These are phyloP conservation scores for Pelodytes ibericus DNA, from an alignment of 2,797 vertebrate species.

Conservation along the genomic window DNA sequence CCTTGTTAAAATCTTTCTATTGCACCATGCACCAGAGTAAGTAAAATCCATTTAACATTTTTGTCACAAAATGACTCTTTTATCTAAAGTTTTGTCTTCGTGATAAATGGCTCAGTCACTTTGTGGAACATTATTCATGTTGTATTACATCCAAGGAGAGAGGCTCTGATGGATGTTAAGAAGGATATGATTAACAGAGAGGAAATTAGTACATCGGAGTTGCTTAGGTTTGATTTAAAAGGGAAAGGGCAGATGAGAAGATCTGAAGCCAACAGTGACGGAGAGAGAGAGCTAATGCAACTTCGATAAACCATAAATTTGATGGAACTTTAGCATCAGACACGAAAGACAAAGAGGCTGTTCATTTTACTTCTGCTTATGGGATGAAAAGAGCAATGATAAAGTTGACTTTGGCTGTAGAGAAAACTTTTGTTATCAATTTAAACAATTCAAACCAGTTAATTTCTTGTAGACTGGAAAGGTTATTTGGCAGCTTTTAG, in stretches of 20 bases:
- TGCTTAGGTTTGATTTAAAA: slow-evolving; percentile 55
- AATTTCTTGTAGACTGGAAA: not conserved
- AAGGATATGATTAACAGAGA: slow-evolving; percentile 55
- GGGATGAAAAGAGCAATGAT: slow-evolving; percentile 25
- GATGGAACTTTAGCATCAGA: slow-evolving; percentile 46
- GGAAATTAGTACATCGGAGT: slow-evolving; percentile 51
- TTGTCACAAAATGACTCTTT: slow-evolving; percentile 56
- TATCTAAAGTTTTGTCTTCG: slow-evolving; percentile 57
- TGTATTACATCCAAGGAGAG: slow-evolving; percentile 54
- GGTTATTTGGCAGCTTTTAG: not conserved
- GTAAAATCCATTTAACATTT: slow-evolving; percentile 54
- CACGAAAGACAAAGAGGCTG: slow-evolving; percentile 44
- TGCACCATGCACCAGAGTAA: slow-evolving; percentile 16
- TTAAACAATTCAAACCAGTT: not conserved
- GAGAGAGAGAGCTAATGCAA: slow-evolving; percentile 54
- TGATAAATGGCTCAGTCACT: slow-evolving; percentile 55
- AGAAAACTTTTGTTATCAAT: slow-evolving; percentile 25
- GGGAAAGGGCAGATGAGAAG: slow-evolving; percentile 54
- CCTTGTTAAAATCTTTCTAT: slow-evolving; percentile 14
- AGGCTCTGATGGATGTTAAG: slow-evolving; percentile 55
- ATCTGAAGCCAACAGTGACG: slow-evolving; percentile 49
- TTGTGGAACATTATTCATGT: slow-evolving; percentile 54
- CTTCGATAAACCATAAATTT: slow-evolving; percentile 58
- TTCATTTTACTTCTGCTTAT: slow-evolving; percentile 27
- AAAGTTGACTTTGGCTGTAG: slow-evolving; percentile 26